Percentiles rank a stretch among this genome's conserved stretches.
These are phyloP conservation scores for Canis aureus DNA, from an alignment of 2,113 vertebrate genomes.

Conservation along the genomic window DNA sequence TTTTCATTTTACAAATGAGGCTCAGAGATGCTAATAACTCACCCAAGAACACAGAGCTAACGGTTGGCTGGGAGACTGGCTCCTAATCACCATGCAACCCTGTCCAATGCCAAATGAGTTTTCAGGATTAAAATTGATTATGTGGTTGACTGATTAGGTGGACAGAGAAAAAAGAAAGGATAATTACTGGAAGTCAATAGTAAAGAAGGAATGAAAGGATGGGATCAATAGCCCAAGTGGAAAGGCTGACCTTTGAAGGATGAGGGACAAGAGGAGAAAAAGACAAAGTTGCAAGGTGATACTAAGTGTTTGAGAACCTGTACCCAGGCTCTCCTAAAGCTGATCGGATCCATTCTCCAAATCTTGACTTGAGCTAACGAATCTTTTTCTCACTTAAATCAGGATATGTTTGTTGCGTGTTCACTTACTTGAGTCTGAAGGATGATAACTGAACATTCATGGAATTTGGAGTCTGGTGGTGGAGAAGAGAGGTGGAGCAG, in stretches of 20 bases:
- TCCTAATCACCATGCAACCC: accelerated
- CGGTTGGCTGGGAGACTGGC: background rate
- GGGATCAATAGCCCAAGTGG: background rate
- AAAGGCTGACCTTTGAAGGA: background rate
- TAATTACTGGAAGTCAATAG: background rate
- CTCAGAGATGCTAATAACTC: background rate
- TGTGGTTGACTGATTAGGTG: background rate
- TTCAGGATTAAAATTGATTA: background rate
- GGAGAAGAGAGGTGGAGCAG: background rate
- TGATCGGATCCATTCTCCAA: accelerated
- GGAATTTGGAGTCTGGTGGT: background rate
- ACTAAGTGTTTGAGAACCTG: accelerated
- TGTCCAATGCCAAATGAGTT: background rate
- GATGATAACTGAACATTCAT: background rate
- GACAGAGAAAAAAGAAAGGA: background rate
- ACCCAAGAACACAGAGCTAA: background rate
- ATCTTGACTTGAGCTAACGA: background rate
- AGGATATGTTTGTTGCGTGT: accelerated
- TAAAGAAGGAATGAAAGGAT: background rate
- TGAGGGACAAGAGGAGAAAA: background rate
- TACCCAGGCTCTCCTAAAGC: background rate
- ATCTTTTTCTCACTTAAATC: background rate
- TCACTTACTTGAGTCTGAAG: background rate
- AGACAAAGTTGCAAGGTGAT: background rate
- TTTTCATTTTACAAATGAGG: background rate